Conservation (phyloP, 2,888 invertebrate species). For the Mythimna albipuncta region DNA sequence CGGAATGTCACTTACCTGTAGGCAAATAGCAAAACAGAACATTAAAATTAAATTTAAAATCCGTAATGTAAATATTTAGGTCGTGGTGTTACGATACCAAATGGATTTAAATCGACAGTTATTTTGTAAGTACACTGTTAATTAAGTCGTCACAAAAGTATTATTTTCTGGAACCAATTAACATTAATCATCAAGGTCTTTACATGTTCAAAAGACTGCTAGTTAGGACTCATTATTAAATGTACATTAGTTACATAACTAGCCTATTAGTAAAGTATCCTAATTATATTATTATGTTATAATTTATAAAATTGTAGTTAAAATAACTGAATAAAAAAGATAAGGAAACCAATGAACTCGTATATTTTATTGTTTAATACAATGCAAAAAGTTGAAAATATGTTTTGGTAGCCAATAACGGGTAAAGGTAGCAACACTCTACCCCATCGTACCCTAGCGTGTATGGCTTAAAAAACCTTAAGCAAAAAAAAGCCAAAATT, state of each 20-base stretch:
- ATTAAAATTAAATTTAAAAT: neutral
- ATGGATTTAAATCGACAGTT: conserved; percentile 13
- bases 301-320: neutral
- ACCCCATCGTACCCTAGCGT: too few species aligned
- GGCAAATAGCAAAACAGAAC: neutral
- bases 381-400: neutral
- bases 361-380: neutral
- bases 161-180: conserved; percentile 10
- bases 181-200: conserved; percentile 20
- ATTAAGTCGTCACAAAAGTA: neutral
- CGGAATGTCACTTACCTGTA: neutral
- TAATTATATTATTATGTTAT: too few species aligned
- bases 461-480: too few species aligned
- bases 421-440: too few species aligned
- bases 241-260: neutral
- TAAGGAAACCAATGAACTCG: neutral
- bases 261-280: neutral
- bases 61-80: neutral
- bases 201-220: conserved; percentile 26
- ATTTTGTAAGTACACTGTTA: neutral
- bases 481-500: too few species aligned
- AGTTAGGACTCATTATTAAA: conserved; percentile 9
- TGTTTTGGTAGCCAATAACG: neutral
- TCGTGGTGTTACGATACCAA: neutral
- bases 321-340: neutral